phyloP scores from a whole-genome alignment of 1,140 invertebrate genomes.

The Ceratoteleas bidentatus region DNA sequence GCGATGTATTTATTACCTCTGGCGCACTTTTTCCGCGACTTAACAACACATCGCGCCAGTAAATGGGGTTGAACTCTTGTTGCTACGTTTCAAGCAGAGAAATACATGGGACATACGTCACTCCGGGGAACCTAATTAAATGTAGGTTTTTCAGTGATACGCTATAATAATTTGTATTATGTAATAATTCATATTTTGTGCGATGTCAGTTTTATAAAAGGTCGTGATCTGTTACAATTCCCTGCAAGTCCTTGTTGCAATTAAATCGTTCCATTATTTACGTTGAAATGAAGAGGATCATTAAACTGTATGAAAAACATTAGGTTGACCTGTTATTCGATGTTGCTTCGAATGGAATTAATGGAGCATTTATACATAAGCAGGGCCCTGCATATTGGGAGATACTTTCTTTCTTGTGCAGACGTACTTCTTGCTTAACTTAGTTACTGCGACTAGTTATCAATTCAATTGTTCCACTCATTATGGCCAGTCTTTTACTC shows the following conservation, averaged over 20 bases:
- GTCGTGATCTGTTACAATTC: no score
- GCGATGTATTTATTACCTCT: slow-evolving; percentile 75
- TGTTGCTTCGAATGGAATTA: not conserved
- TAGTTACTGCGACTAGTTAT: slow-evolving; percentile 20
- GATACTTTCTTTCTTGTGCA: slow-evolving; percentile 33
- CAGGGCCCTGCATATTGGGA: slow-evolving; percentile 12
- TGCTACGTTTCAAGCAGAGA: no score
- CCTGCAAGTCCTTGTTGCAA: no score
- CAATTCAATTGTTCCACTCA: slow-evolving; percentile 40
- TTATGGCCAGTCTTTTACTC: slow-evolving; percentile 22
- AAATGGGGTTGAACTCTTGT: slow-evolving; percentile 54
- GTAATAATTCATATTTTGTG: no score
- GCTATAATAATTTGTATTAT: no score
- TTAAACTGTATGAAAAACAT: no score
- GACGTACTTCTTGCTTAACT: slow-evolving; percentile 36
- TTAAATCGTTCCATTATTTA: no score
- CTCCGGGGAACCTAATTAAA: no score
- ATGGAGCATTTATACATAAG: not conserved
- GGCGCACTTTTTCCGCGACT: slow-evolving; percentile 48
- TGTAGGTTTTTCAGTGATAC: no score
- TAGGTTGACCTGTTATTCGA: not conserved
- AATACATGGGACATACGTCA: no score
- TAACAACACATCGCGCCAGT: slow-evolving; percentile 50
- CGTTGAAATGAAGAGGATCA: no score
- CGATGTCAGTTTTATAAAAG: no score